Conservation (phyloP, 1,140 invertebrate genomes). For the Heliconius congener region DNA sequence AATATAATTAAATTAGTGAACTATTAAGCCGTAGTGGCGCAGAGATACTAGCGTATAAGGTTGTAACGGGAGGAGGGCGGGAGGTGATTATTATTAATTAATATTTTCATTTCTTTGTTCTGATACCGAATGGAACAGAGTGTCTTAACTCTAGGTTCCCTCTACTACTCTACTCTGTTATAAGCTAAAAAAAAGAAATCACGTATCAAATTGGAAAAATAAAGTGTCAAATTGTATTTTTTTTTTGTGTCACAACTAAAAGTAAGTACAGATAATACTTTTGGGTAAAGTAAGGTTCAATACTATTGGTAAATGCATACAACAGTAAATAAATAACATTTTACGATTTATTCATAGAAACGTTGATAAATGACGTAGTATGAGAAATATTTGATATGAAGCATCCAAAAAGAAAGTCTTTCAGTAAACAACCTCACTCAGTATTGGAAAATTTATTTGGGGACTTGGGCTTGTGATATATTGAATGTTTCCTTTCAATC, state of each 20-base stretch:
- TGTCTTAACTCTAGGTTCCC: too few species aligned
- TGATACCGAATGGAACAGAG: not conserved
- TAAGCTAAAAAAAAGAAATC: too few species aligned
- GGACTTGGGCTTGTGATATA: conserved; percentile 13
- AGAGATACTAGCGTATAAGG: too few species aligned
- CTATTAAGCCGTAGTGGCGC: too few species aligned
- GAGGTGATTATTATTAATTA: not conserved
- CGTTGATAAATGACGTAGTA: conserved; percentile 17
- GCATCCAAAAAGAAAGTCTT: conserved; percentile 17
- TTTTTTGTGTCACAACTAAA: too few species aligned
- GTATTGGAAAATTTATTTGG: conserved; percentile 25
- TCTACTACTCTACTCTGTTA: too few species aligned
- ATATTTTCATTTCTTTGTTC: not conserved
- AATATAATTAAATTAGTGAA: too few species aligned
- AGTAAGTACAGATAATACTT: too few species aligned
- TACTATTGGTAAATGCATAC: not conserved
- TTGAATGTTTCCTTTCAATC: conserved; percentile 20
- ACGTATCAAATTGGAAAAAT: too few species aligned
- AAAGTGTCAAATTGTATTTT: too few species aligned
- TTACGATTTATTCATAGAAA: not conserved
- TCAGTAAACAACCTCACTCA: conserved; percentile 25
- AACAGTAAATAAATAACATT: not conserved
- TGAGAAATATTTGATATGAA: conserved; percentile 18
- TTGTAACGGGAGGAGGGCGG: too few species aligned
- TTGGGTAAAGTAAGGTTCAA: not conserved